phyloP scores from a whole-genome alignment of 2,888 invertebrate species.

The Drosophila neonasuta region DNA sequence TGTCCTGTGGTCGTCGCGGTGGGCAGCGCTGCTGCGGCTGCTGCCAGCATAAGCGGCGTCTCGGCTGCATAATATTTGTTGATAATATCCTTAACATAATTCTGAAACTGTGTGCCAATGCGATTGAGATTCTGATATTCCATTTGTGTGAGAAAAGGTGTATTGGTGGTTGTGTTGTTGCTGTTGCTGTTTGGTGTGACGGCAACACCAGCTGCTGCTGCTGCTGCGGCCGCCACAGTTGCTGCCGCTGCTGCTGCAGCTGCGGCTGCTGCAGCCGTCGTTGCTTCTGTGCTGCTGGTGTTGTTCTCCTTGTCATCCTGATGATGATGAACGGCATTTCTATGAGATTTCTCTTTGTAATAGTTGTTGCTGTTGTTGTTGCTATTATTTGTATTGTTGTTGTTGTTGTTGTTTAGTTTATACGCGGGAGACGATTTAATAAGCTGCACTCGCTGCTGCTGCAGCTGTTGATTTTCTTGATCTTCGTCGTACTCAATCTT shows the following conservation, averaged over 20 bases:
- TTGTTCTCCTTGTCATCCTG: slow-evolving; percentile 70
- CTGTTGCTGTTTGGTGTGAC: slow-evolving; percentile 44
- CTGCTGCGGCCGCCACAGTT: slow-evolving; percentile 38
- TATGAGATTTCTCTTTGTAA: slow-evolving; percentile 74
- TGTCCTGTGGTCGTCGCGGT: slow-evolving; percentile 69
- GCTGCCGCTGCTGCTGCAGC: slow-evolving; percentile 33
- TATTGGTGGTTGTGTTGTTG: slow-evolving; percentile 50
- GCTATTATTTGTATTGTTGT: slow-evolving; percentile 48
- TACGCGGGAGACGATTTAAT: slow-evolving; percentile 83
- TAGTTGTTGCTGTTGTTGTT: slow-evolving; percentile 49
- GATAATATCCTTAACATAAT: slow-evolving; percentile 82
- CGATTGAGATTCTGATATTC: slow-evolving; percentile 82
- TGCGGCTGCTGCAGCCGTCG: slow-evolving; percentile 25
- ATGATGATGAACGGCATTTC: slow-evolving; percentile 67
- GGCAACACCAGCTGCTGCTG: slow-evolving; percentile 30
- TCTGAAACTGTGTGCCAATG: slow-evolving; percentile 81
- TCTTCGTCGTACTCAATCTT: slow-evolving; percentile 72
- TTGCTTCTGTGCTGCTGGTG: slow-evolving; percentile 50
- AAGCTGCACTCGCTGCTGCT: slow-evolving; percentile 80
- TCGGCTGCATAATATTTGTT: slow-evolving; percentile 82
- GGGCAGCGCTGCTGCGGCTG: slow-evolving; percentile 68
- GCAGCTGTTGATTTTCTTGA: slow-evolving; percentile 75
- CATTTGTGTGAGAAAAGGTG: slow-evolving; percentile 80
- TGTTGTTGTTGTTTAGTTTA: slow-evolving; percentile 76
- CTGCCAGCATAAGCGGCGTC: slow-evolving; percentile 78